Percentiles rank a stretch among this genome's conserved stretches.
Conservation (phyloP, 2,888 invertebrate species). For the Cephonodes hylas region DNA sequence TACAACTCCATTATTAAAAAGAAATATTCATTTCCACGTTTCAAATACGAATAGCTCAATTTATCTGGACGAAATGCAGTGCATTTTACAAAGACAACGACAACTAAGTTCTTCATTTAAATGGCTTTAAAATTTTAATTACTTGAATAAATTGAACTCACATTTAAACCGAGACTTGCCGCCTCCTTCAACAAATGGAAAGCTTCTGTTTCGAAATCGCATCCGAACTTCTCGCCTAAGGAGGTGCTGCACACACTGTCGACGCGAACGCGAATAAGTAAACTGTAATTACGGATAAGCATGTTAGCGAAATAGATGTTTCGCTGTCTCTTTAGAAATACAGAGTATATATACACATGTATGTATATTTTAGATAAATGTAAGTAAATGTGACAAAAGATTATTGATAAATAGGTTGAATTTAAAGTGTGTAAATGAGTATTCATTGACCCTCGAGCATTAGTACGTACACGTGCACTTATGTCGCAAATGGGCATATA, state of each 20-base stretch:
- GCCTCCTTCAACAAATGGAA: constrained; percentile 42
- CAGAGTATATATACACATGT: no score
- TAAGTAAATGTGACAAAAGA: no score
- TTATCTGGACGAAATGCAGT: background rate
- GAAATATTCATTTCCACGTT: no score
- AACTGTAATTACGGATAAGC: constrained; percentile 12
- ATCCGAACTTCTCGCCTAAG: constrained; percentile 46
- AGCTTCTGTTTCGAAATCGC: constrained; percentile 45
- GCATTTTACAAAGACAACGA: background rate
- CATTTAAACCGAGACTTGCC: constrained; percentile 38
- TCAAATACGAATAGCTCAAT: background rate
- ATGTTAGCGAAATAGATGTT: no score
- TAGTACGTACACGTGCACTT: no score
- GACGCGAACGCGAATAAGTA: constrained; percentile 38
- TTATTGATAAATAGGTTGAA: no score
- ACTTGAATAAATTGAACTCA: constrained; percentile 18
- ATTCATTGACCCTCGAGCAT: no score
- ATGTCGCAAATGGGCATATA: no score
- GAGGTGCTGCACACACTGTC: constrained; percentile 36
- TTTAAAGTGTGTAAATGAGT: no score
- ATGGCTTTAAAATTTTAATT: background rate
- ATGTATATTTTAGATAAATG: no score
- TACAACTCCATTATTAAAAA: no score
- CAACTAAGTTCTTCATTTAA: background rate
- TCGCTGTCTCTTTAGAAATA: no score